These are phyloP conservation scores for Bubo scandiacus DNA, from an alignment of 2,113 vertebrate species.

Conservation along the genomic window DNA sequence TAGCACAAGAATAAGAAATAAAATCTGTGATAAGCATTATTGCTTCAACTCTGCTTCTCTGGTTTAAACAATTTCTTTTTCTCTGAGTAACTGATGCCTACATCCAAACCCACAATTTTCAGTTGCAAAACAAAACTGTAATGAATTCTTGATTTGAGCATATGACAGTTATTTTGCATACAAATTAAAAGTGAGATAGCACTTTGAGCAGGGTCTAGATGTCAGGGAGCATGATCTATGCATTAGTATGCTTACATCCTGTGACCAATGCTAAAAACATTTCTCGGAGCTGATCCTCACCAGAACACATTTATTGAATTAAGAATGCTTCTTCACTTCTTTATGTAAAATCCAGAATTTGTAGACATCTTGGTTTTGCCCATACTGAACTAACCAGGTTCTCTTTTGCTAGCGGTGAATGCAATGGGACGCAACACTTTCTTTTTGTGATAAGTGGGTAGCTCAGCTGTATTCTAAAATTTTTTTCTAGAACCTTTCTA, in stretches of 20 bases:
- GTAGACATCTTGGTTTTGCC: neutral
- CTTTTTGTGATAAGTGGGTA: neutral
- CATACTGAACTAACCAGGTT: neutral
- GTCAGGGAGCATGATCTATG: neutral
- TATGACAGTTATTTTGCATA: neutral
- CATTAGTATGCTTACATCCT: neutral
- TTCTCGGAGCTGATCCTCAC: neutral
- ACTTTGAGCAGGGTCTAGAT: neutral
- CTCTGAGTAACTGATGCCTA: neutral
- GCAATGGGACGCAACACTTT: neutral
- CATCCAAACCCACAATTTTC: neutral
- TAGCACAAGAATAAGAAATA: neutral
- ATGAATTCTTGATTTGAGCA: neutral
- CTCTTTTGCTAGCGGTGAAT: neutral
- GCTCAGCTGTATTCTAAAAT: neutral
- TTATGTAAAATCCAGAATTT: neutral
- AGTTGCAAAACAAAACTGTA: neutral
- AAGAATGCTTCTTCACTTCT: neutral
- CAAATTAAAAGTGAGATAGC: neutral
- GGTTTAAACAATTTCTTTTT: neutral
- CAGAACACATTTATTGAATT: neutral
- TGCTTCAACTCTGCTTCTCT: neutral
- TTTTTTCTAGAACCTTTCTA: neutral
- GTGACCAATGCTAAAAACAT: neutral
- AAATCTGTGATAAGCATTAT: neutral